Conservation (phyloP, 1,140 invertebrate species). For the Drosophila repletoides region DNA sequence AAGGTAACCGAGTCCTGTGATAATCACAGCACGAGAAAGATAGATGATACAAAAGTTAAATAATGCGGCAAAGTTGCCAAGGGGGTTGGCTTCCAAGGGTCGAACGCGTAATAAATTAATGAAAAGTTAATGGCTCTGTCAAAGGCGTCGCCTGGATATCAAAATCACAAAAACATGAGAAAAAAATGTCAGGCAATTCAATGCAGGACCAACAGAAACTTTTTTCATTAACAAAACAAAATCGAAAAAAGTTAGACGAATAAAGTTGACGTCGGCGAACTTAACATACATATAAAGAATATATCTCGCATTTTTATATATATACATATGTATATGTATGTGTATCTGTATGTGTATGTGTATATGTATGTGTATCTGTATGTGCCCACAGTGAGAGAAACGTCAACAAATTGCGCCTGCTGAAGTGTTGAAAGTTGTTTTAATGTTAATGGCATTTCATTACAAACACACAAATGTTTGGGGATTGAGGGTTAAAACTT, state of each 20-base stretch:
- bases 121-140: constrained; percentile 66
- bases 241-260: constrained; percentile 38
- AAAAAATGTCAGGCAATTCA: constrained; percentile 16
- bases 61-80: constrained; percentile 8
- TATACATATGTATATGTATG: too few species aligned
- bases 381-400: background rate
- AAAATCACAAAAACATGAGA: constrained; percentile 18
- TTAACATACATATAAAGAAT: constrained; percentile 1
- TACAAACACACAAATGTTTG: constrained; percentile 33
- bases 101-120: constrained; percentile 68
- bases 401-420: constrained; percentile 32
- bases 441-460: constrained; percentile 75
- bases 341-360: too few species aligned
- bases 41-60: background rate
- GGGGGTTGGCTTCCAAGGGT: background rate
- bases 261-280: constrained; percentile 17
- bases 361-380: too few species aligned
- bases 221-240: constrained; percentile 70
- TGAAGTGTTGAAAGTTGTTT: constrained; percentile 69
- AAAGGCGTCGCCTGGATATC: constrained; percentile 42
- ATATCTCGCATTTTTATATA: too few species aligned
- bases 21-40: constrained; percentile 38
- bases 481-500: constrained; percentile 4
- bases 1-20: constrained; percentile 41
- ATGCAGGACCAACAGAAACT: constrained; percentile 35